Evolutionary conservation across 2,888 invertebrate genomes (phyloP).

Genomic region (Spisula solida): DNA sequence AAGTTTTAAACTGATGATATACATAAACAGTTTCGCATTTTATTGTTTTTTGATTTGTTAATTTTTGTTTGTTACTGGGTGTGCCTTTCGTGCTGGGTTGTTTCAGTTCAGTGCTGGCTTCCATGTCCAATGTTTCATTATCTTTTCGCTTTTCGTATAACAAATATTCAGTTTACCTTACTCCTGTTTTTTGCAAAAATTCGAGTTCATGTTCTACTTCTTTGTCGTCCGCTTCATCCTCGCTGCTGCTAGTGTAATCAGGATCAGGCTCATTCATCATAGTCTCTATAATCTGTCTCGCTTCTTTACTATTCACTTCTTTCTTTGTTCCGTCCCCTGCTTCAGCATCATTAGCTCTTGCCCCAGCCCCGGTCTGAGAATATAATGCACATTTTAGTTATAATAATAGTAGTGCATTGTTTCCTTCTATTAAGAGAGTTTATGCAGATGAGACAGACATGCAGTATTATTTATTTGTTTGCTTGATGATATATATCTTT

Average conservation of each 20-base stretch:
- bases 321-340: neutral
- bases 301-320: constrained; percentile 50
- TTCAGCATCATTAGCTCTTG: neutral
- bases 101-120: too few relatives aligned
- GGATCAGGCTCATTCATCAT: constrained; percentile 73
- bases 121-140: too few relatives aligned
- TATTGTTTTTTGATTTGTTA: too few relatives aligned
- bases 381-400: neutral
- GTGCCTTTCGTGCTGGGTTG: too few relatives aligned
- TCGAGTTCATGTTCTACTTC: constrained; percentile 51
- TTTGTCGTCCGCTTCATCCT: constrained; percentile 47
- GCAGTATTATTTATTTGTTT: too few relatives aligned
- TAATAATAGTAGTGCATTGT: neutral
- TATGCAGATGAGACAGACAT: too few relatives aligned
- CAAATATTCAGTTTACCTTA: constrained; percentile 37
- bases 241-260: constrained; percentile 70
- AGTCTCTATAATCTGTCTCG: constrained; percentile 68
- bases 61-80: too few relatives aligned
- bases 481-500: too few relatives aligned
- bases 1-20: too few relatives aligned
- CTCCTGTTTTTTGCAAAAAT: constrained; percentile 61
- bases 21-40: too few relatives aligned
- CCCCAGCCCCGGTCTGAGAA: neutral
- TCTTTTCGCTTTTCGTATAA: too few relatives aligned
- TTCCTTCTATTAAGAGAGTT: neutral